A percentile compares a stretch with the other conserved stretches of the same genome.
Conservation (phyloP, 2,888 invertebrate genomes). For the Girardia tigrina region DNA sequence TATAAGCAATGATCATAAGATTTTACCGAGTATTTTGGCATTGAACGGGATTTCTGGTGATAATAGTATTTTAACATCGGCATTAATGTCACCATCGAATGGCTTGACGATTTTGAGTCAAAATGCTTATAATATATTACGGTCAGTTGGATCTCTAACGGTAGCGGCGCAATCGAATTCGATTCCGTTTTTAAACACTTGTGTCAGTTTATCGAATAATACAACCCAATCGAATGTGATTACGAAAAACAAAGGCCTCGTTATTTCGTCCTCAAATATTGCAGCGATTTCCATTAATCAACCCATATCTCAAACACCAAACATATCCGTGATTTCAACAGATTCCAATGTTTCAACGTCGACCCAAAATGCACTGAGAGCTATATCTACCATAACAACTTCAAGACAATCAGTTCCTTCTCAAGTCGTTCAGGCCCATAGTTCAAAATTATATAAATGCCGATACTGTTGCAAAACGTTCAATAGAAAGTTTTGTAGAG, state of each 20-base stretch:
- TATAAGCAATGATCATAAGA: not conserved
- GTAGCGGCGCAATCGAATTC: not conserved
- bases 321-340: not conserved
- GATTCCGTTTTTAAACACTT: not conserved
- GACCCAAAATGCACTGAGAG: not conserved
- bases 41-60: not conserved
- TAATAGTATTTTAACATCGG: not conserved
- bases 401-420: not conserved
- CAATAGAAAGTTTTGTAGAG: conserved; percentile 36
- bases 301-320: not conserved
- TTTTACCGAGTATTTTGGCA: not conserved
- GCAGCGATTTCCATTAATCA: not conserved
- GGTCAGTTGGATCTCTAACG: not conserved
- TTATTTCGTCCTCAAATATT: conserved; percentile 6
- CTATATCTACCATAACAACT: not conserved
- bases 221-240: not conserved
- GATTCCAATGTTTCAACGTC: not conserved
- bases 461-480: conserved; percentile 36
- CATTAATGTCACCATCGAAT: not conserved
- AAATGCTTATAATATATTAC: not conserved
- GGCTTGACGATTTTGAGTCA: not conserved
- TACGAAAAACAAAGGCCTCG: not conserved
- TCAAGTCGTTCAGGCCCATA: not conserved
- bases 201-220: not conserved
- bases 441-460: conserved; percentile 32